Evolutionary conservation across 2,888 invertebrate species (phyloP).

Genomic region (Glyphotaelius pellucidus): DNA sequence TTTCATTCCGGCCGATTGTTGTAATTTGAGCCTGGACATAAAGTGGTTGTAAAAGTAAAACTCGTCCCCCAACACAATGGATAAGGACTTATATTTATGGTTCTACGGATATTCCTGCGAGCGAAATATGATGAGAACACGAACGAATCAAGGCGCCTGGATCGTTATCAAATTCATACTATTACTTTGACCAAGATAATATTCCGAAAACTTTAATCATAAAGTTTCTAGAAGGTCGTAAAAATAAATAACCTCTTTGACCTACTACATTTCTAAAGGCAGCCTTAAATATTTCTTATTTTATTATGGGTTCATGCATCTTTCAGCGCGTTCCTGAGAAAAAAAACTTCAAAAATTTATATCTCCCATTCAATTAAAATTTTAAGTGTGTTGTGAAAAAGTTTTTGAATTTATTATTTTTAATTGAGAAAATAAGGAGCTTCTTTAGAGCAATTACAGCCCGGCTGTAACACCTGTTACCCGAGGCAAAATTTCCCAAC

Average conservation of each 20-base stretch:
- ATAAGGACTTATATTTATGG: slow-evolving; percentile 34
- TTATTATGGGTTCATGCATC: not conserved
- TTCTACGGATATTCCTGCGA: not conserved
- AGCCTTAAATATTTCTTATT: not conserved
- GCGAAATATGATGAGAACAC: slow-evolving; percentile 45
- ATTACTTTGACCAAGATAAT: not conserved
- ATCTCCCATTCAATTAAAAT: slow-evolving; percentile 29
- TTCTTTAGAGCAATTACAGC: slow-evolving; percentile 50
- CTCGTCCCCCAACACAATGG: slow-evolving; percentile 22
- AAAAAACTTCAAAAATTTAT: slow-evolving; percentile 8
- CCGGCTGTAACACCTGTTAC: slow-evolving; percentile 59
- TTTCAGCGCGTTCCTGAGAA: not conserved
- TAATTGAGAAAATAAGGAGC: slow-evolving; percentile 23
- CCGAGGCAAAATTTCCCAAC: slow-evolving; percentile 55
- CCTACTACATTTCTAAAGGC: not conserved
- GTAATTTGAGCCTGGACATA: slow-evolving; percentile 58
- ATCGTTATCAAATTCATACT: not conserved
- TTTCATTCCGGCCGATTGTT: slow-evolving; percentile 60
- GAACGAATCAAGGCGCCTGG: slow-evolving; percentile 20
- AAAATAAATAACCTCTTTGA: not conserved
- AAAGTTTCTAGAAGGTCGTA: not conserved
- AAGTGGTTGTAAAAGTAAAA: slow-evolving; percentile 50
- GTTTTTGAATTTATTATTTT: slow-evolving; percentile 7
- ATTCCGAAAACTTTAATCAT: not conserved
- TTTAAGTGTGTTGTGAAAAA: slow-evolving; percentile 21